Conservation (phyloP, 2,797 vertebrate species). For the Pogonophryne albipinna region DNA sequence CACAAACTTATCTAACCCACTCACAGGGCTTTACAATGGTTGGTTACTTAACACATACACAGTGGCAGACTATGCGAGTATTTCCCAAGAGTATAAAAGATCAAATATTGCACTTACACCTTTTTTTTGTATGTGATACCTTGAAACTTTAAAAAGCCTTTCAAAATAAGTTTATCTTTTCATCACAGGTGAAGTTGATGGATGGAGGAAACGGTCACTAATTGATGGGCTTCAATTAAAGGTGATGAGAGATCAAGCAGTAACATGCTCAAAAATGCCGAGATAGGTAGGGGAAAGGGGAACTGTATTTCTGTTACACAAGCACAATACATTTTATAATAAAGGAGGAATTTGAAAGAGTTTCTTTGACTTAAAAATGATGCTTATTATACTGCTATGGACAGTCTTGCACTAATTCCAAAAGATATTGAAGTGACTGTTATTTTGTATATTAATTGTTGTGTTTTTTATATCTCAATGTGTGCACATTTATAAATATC, state of each 20-base stretch:
- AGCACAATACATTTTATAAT: background rate
- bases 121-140: background rate
- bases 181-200: background rate
- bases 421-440: no score
- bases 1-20: conserved; percentile 64
- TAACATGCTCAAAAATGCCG: background rate
- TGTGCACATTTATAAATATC: no score
- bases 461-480: no score
- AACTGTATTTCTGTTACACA: background rate
- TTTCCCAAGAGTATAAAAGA: conserved; percentile 28
- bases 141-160: background rate
- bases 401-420: no score
- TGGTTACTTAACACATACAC: conserved; percentile 37
- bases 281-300: background rate
- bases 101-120: background rate
- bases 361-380: background rate
- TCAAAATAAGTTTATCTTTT: conserved; percentile 1
- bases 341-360: background rate
- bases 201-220: background rate
- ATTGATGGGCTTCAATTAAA: background rate
- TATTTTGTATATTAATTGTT: no score
- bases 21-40: conserved; percentile 41
- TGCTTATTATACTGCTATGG: no score
- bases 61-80: conserved; percentile 2
- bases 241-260: background rate